These are phyloP conservation scores for Papilio dardanus DNA, from an alignment of 1,140 invertebrate species.

Conservation along the genomic window DNA sequence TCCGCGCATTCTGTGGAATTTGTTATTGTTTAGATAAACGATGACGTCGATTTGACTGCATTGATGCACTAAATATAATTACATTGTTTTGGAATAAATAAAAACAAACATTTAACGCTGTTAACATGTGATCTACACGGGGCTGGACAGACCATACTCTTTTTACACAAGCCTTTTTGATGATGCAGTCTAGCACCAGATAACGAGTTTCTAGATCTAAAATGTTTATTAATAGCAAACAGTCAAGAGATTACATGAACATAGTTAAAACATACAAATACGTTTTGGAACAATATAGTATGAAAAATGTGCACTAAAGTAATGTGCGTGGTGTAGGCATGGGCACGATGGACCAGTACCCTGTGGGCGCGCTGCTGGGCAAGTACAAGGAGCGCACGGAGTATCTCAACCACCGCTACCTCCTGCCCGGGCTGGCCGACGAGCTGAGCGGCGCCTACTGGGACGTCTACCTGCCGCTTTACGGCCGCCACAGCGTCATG, in stretches of 20 bases:
- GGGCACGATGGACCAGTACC: constrained; percentile 94
- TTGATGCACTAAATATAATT: neutral
- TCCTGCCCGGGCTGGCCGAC: constrained; percentile 85
- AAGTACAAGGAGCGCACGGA: constrained; percentile 91
- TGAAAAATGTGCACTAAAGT: neutral
- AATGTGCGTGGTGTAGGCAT: constrained; percentile 72
- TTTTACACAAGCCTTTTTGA: too few relatives aligned
- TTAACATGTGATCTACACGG: neutral
- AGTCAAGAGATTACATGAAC: too few relatives aligned
- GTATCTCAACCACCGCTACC: constrained; percentile 85
- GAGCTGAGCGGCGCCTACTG: constrained; percentile 89
- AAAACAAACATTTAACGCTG: neutral
- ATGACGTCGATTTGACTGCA: neutral
- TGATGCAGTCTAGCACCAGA: too few relatives aligned
- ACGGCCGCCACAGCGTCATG: constrained; percentile 89
- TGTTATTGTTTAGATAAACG: constrained; percentile 2
- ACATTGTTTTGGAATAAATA: neutral
- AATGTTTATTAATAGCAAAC: too few relatives aligned
- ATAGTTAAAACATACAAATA: too few relatives aligned
- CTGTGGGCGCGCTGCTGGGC: constrained; percentile 94
- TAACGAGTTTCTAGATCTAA: too few relatives aligned
- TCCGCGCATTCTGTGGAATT: neutral
- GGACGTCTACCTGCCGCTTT: constrained; percentile 94
- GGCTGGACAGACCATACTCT: neutral
- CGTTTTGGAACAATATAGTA: too few relatives aligned